Evolutionary conservation across 2,113 vertebrate species (phyloP).

Genomic region (Leptobrachium ailaonicum): DNA sequence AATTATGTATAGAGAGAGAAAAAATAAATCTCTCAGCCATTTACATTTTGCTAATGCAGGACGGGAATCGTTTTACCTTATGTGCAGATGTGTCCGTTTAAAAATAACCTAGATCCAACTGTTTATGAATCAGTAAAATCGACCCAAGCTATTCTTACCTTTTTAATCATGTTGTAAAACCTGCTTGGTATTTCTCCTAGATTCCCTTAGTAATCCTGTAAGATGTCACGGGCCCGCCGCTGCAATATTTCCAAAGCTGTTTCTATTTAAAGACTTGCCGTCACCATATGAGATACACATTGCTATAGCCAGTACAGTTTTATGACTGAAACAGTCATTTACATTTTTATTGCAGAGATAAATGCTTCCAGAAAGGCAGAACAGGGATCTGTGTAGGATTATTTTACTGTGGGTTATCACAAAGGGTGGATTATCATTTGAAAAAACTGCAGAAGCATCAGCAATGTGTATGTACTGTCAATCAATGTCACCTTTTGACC

Average conservation of each 20-base stretch:
- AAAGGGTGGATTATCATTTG: too few species aligned
- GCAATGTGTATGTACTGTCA: too few species aligned
- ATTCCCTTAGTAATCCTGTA: constrained; percentile 1
- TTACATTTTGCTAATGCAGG: too few species aligned
- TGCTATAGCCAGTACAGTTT: constrained; percentile 33
- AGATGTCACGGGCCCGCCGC: constrained; percentile 6
- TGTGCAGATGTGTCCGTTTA: too few species aligned
- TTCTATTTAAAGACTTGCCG: constrained; percentile 37
- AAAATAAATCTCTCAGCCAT: too few species aligned
- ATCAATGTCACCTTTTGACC: too few species aligned
- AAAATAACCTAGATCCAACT: too few species aligned
- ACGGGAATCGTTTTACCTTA: too few species aligned
- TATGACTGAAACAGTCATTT: constrained; percentile 45
- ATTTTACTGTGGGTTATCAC: constrained; percentile 9
- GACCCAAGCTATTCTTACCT: too few species aligned
- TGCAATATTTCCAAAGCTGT: constrained; percentile 39
- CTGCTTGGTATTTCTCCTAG: constrained; percentile 16
- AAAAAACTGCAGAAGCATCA: too few species aligned
- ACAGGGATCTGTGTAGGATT: constrained; percentile 13
- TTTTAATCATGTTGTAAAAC: constrained; percentile 20
- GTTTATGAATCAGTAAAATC: too few species aligned
- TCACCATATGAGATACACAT: constrained; percentile 18
- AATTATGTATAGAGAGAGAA: too few species aligned
- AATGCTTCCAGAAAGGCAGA: constrained; percentile 20
- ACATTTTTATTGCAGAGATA: constrained; percentile 45